Percentiles rank a stretch among this genome's conserved stretches.
phyloP scores from a whole-genome alignment of 1,140 invertebrate genomes.

The Hermetia illucens region DNA sequence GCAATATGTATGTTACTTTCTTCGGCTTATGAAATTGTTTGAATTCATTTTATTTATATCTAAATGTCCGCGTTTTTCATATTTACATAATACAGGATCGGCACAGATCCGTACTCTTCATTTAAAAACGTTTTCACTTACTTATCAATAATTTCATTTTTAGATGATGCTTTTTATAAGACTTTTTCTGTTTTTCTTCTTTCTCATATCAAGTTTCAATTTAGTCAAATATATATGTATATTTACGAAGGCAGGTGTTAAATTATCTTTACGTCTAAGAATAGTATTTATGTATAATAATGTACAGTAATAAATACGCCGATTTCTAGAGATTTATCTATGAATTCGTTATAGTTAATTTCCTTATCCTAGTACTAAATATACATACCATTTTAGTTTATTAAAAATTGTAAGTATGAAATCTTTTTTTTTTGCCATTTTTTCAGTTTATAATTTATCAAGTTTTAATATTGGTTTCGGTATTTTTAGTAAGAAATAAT shows the following conservation, averaged over 20 bases:
- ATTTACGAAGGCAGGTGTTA: not conserved
- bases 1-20: too few species aligned
- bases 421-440: not conserved
- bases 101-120: too few species aligned
- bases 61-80: too few species aligned
- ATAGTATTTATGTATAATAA: not conserved
- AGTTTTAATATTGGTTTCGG: not conserved
- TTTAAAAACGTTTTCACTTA: too few species aligned
- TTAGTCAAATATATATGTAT: not conserved
- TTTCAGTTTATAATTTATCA: not conserved
- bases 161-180: not conserved
- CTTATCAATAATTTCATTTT: not conserved
- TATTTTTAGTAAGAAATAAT: too few species aligned
- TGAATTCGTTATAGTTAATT: too few species aligned
- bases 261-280: not conserved
- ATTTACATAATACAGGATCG: not conserved
- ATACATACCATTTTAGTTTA: not conserved
- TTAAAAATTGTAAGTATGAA: conserved; percentile 1
- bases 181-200: not conserved
- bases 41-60: too few species aligned
- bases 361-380: not conserved
- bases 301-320: not conserved
- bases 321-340: conserved; percentile 1
- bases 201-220: not conserved
- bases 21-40: too few species aligned